Conservation (phyloP, 1,140 invertebrate species). For the Agraylea sexmaculata region DNA sequence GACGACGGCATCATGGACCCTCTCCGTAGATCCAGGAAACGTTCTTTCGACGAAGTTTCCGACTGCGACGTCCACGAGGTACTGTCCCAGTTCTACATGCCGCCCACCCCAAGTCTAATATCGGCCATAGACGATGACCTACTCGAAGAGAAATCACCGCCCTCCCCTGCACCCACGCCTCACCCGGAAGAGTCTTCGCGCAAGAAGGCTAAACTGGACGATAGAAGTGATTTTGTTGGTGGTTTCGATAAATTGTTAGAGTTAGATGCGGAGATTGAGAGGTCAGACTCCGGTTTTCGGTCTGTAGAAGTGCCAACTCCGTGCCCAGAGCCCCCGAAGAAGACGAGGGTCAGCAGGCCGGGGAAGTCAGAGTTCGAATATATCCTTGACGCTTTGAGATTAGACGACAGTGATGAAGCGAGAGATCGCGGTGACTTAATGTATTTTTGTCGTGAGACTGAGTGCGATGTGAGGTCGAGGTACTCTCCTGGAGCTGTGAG, state of each 20-base stretch:
- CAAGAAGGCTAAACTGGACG: conserved; percentile 5
- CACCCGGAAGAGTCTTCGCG: conserved; percentile 18
- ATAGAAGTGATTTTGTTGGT: conserved; percentile 28
- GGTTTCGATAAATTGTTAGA: conserved; percentile 23
- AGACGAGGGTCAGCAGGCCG: conserved; percentile 10
- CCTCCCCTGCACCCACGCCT: conserved; percentile 30
- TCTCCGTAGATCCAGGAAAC: conserved; percentile 28
- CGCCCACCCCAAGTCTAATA: conserved; percentile 52
- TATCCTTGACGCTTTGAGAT: conserved; percentile 32
- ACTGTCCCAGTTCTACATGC: conserved; percentile 58
- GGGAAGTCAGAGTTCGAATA: conserved; percentile 29
- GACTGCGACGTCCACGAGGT: conserved; percentile 49
- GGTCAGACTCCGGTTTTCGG: conserved; percentile 16
- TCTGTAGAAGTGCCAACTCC: background rate
- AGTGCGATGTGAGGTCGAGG: conserved; percentile 28
- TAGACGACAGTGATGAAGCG: conserved; percentile 26
- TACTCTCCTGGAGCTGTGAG: conserved; percentile 23
- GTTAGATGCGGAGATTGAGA: conserved; percentile 17
- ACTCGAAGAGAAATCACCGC: conserved; percentile 29
- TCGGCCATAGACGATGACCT: conserved; percentile 49
- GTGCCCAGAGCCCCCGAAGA: conserved; percentile 3
- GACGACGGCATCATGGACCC: conserved; percentile 20
- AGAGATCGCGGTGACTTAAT: conserved; percentile 27
- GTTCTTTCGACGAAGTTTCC: conserved; percentile 41
- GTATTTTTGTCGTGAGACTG: conserved; percentile 30